These are phyloP conservation scores for Agapetus fuscipes DNA, from an alignment of 2,888 invertebrate species.

Conservation along the genomic window DNA sequence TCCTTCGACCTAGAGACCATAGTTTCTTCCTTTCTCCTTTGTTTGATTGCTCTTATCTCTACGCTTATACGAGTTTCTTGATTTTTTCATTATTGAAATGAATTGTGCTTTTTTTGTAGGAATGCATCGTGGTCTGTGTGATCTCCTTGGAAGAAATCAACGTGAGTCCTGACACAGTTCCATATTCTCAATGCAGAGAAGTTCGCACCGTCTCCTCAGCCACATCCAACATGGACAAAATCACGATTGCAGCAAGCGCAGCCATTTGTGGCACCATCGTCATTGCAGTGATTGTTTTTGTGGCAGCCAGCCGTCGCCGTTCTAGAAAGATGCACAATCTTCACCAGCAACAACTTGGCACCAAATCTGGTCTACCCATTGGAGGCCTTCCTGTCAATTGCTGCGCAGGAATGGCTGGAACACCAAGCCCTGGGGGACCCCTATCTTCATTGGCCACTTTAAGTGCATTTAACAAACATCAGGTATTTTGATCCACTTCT, in stretches of 20 bases:
- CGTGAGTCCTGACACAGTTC: constrained; percentile 79
- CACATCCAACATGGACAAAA: constrained; percentile 88
- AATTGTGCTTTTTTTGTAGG: constrained; percentile 49
- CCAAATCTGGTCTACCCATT: constrained; percentile 54
- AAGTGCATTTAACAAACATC: constrained; percentile 75
- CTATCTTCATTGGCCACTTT: constrained; percentile 74
- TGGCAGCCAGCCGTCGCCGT: constrained; percentile 73
- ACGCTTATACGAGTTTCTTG: no score
- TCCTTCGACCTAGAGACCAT: no score
- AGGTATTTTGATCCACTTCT: constrained; percentile 37
- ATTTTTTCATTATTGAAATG: no score
- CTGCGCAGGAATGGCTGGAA: constrained; percentile 60
- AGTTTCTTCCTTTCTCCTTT: no score
- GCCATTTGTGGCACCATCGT: constrained; percentile 90
- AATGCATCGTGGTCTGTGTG: constrained; percentile 89
- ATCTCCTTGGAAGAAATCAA: constrained; percentile 82
- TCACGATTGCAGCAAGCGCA: constrained; percentile 87
- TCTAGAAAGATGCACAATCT: constrained; percentile 68
- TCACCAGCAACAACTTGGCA: constrained; percentile 51
- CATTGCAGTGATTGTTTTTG: constrained; percentile 81
- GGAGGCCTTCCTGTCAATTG: constrained; percentile 71
- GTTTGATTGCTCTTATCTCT: no score
- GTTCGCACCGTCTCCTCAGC: constrained; percentile 76
- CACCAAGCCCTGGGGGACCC: constrained; percentile 70
- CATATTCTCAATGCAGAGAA: constrained; percentile 79